Base-by-base conservation (phyloP, 2,797 vertebrate genomes). In the Sus cebifrons region DNA sequence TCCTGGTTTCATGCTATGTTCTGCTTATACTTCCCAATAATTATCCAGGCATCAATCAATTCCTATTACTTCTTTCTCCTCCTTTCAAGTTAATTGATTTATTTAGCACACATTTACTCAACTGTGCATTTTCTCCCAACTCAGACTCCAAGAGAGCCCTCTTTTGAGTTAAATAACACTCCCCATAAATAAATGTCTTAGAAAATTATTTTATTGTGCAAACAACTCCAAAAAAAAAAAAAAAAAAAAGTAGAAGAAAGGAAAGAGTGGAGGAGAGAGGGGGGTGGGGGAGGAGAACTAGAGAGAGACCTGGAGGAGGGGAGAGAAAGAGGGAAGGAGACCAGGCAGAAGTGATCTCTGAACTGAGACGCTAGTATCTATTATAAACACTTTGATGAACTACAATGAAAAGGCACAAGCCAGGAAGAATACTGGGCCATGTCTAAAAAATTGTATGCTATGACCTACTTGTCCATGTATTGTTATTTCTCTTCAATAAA, bases 51-150 rank as follows among this genome's bases (percentile, higher is more conserved):
- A 20, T 18, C 8, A 68, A n/a, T 40, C 21, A 67, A 56, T 52
- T 83, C 7, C 10, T 88, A 12, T 68, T 56, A 32, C 25, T 64
- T 81, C 6, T 82, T 86, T 62, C 27, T 68, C 40, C 40, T 64
- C 17, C 78, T 67, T 85, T 73, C 21, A 60, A 86, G 40, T 67
- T 67, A 70, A 64, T 29, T 21, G 54, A 82, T 83, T 88, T 54
- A 74, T 54, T 86, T 70, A 65, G 29, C 25, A 65, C 12, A 84
- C 5, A 27, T 36, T 81, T 79, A n/a, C n/a, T 70, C 25, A 94
- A 29, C 6, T 71, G 54, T 36, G 8, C 27, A 25, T 29, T 67
- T 92, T 12, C 27, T 73, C 40, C 10, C 49, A 67, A 56, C 5
- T 64, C 18, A 79, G 23, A 44, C 3, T 21, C 11, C 13, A 49